Percentiles rank a stretch among this genome's conserved stretches.
Evolutionary conservation across 2,888 invertebrate species (phyloP).

Genomic region (Caenorhabditis angaria): DNA sequence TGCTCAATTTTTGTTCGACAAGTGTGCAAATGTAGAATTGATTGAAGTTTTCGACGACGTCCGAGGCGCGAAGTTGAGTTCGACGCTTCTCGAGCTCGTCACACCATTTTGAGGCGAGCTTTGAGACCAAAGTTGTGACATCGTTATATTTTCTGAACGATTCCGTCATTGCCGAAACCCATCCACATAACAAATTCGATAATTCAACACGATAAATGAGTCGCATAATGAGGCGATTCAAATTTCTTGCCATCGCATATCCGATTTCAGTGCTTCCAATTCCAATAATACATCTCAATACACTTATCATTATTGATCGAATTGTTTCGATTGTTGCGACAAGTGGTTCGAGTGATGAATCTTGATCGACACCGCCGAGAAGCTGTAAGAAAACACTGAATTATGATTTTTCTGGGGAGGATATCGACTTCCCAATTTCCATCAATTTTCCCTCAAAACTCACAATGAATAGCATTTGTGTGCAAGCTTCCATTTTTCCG

Average conservation of each 20-base stretch:
- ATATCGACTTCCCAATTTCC: not conserved
- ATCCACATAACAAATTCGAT: slow-evolving; percentile 35
- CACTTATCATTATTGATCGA: slow-evolving; percentile 26
- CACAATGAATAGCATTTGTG: slow-evolving; percentile 38
- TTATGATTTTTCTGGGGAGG: too few relatives aligned
- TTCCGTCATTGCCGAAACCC: slow-evolving; percentile 32
- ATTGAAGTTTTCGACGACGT: slow-evolving; percentile 35
- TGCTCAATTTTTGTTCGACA: slow-evolving; percentile 16
- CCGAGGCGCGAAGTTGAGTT: slow-evolving; percentile 33
- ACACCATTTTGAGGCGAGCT: slow-evolving; percentile 35
- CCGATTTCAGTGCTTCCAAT: slow-evolving; percentile 27
- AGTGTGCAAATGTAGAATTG: slow-evolving; percentile 27
- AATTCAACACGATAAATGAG: slow-evolving; percentile 36
- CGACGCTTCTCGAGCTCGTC: slow-evolving; percentile 37
- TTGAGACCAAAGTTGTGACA: not conserved
- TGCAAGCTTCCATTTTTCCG: slow-evolving; percentile 31
- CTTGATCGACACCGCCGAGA: slow-evolving; percentile 30
- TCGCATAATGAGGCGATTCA: slow-evolving; percentile 40
- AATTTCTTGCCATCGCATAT: slow-evolving; percentile 23
- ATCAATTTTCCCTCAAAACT: not conserved
- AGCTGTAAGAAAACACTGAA: slow-evolving; percentile 21
- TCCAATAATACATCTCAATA: slow-evolving; percentile 26
- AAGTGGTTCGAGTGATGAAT: slow-evolving; percentile 21
- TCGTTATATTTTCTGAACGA: slow-evolving; percentile 8
- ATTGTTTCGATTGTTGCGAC: slow-evolving; percentile 29